A percentile compares a stretch with the other conserved stretches of the same genome.
phyloP scores from a whole-genome alignment of 2,797 vertebrate species.

The Cottoperca gobio region DNA sequence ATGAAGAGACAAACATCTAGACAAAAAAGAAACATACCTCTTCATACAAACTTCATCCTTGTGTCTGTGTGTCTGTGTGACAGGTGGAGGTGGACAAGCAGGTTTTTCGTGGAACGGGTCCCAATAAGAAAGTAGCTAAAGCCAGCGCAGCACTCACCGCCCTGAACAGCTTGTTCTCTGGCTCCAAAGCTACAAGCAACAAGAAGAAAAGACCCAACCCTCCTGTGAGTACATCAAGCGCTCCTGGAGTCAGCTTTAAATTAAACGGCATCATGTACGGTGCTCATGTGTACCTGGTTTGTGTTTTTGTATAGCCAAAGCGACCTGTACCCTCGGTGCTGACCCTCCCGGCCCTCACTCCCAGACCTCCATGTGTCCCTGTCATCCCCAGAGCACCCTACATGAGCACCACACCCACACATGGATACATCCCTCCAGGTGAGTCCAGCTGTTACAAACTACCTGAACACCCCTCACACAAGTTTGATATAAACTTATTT shows the following conservation, averaged over 20 bases:
- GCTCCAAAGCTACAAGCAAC: conserved; percentile 88
- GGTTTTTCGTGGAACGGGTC: conserved; percentile 92
- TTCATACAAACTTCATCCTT: not conserved
- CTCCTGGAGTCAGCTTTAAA: too few relatives aligned
- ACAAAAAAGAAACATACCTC: not conserved
- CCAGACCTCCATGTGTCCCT: conserved; percentile 86
- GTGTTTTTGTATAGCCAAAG: conserved; percentile 60
- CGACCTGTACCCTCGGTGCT: conserved; percentile 60
- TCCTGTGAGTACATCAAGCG: conserved; percentile 75
- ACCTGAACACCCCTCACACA: too few relatives aligned
- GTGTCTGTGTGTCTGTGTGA: not conserved
- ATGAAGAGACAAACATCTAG: not conserved
- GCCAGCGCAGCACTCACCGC: conserved; percentile 93
- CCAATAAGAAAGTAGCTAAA: conserved; percentile 97
- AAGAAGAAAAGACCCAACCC: conserved; percentile 93
- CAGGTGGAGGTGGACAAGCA: conserved; percentile 96
- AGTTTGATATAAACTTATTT: too few relatives aligned
- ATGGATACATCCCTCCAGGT: conserved; percentile 92
- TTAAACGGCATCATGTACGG: not conserved
- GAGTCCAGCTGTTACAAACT: conserved; percentile 11
- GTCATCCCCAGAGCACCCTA: conserved; percentile 89
- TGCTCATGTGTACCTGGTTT: not conserved
- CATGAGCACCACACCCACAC: conserved; percentile 87
- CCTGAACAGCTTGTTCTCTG: conserved; percentile 92
- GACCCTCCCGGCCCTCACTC: conserved; percentile 87